Base-by-base conservation (phyloP, 2,888 invertebrate genomes). In the Dryobota labecula region DNA sequence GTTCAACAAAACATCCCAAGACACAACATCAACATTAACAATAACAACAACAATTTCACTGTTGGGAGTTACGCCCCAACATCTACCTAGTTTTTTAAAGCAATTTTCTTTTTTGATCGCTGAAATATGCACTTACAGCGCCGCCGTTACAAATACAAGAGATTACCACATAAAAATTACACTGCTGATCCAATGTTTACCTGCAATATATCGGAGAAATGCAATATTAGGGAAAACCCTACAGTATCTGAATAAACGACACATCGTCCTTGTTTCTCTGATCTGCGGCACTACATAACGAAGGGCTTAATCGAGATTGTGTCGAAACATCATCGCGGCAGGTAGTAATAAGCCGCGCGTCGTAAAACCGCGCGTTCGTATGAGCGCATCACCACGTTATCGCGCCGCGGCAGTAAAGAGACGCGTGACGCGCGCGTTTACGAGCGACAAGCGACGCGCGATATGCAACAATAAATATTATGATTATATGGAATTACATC, bases 291-390 rank as follows among this genome's bases (percentile, higher is more conserved):
- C 57, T 38, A 67, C 60, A 63, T 54, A 82, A 71, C 60, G 51
- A 67, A 77, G 62, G 65, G 62, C 79, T 78, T 68, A 69, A 79
- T 83, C 56, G 73, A 73, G 83, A 80, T 80, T 79, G 80, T 56
- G 68, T 61, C 33, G 73, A 60, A 65, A 83, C 80, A 79, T 79
- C 80, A 83, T 58, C 70, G 62, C 43, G 24, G 61, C 49, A 71
- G 72, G 67, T 51, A 57, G 73, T 66, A 66, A 77, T 80, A 78
- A 73, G 78, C 69, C 61, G 47, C 70, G 72, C 72, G 45, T 80
- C 83, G 74, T 83, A 80, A 83, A 74, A 49, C n/a, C 54, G 65
- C 62, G 62, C 51, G 60, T 53, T 67, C 49, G 51, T 20, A 43
- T 54, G 63, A 62, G 5, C 67, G 71, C 72, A 30, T 3, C 70